These are phyloP conservation scores for Drosophila elegans DNA, from an alignment of 1,140 invertebrate species.

Conservation along the genomic window DNA sequence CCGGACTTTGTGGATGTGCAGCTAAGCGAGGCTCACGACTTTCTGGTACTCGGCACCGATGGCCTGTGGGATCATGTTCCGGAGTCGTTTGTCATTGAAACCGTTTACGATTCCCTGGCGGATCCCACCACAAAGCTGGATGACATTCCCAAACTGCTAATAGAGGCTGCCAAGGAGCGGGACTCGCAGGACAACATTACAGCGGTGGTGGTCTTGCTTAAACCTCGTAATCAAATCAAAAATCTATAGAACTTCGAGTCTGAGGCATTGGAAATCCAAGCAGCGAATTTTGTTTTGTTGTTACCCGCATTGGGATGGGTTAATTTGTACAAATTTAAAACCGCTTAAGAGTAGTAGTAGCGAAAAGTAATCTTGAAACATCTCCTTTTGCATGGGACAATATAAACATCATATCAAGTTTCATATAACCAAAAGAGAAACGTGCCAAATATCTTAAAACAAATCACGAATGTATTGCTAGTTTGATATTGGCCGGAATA, in stretches of 20 bases:
- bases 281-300: slow-evolving; percentile 38
- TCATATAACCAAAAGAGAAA: background rate
- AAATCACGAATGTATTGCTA: background rate
- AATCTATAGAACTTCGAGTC: slow-evolving; percentile 10
- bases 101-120: slow-evolving; percentile 84
- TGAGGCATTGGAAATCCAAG: slow-evolving; percentile 1
- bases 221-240: slow-evolving; percentile 62
- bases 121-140: slow-evolving; percentile 60
- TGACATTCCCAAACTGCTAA: slow-evolving; percentile 75
- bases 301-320: slow-evolving; percentile 34
- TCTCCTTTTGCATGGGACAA: background rate
- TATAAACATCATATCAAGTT: slow-evolving; percentile 18
- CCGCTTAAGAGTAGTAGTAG: background rate
- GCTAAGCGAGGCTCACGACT: slow-evolving; percentile 93
- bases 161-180: slow-evolving; percentile 74
- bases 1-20: slow-evolving; percentile 92
- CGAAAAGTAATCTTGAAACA: slow-evolving; percentile 26
- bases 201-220: slow-evolving; percentile 71
- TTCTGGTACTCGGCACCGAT: slow-evolving; percentile 95
- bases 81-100: slow-evolving; percentile 86
- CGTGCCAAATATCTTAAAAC: slow-evolving; percentile 14
- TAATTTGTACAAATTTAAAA: slow-evolving; percentile 16
- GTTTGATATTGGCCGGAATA: background rate
- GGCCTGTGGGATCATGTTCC: slow-evolving; percentile 95
- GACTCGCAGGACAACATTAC: slow-evolving; percentile 82